phyloP scores from a whole-genome alignment of 2,888 invertebrate species.

The Chrysolina americana region DNA sequence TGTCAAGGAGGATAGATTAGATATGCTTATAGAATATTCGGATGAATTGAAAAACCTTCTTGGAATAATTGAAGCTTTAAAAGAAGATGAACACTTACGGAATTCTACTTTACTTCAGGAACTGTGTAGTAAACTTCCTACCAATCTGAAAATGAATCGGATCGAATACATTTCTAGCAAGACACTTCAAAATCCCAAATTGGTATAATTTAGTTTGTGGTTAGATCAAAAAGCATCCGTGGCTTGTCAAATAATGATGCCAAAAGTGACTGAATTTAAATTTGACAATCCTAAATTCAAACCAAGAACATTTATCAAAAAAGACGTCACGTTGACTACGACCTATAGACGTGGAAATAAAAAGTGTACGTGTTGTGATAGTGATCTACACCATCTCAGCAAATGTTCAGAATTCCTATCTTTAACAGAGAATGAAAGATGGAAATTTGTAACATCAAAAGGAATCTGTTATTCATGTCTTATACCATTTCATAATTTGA shows the following conservation, averaged over 20 bases:
- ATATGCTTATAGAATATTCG: background rate
- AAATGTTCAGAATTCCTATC: background rate
- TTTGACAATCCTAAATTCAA: background rate
- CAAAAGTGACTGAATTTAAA: background rate
- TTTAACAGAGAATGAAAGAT: background rate
- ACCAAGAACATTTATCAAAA: background rate
- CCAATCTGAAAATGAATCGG: background rate
- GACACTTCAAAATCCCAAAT: background rate
- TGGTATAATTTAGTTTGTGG: background rate
- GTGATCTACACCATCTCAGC: background rate
- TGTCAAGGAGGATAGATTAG: background rate
- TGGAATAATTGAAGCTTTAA: background rate
- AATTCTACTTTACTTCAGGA: background rate
- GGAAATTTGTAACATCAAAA: background rate
- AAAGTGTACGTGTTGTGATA: constrained; percentile 4
- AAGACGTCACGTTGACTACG: background rate
- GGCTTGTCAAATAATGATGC: background rate
- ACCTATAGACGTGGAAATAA: background rate
- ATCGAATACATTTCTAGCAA: background rate
- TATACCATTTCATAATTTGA: background rate
- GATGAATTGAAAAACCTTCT: background rate
- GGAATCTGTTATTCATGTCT: background rate
- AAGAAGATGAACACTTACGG: background rate
- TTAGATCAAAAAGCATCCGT: background rate
- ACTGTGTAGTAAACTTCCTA: background rate